Base-by-base conservation (phyloP, 1,140 invertebrate genomes). In the Temnothorax curvispinosus region DNA sequence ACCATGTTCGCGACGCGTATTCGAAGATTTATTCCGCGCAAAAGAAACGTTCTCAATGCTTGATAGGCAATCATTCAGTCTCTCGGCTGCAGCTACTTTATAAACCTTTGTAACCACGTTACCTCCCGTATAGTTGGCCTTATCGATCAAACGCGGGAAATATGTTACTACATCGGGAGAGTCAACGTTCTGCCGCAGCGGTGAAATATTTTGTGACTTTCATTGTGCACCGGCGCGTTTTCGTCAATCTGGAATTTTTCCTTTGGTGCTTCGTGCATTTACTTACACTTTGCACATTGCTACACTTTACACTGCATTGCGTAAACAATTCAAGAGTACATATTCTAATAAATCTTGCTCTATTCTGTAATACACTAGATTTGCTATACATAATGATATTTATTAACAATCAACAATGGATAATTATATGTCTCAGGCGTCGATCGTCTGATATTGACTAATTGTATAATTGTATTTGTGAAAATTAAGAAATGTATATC, bases 131-230 rank as follows among this genome's bases (percentile, higher is more conserved):
- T 84, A 84, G 80, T 75, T 62, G 75, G 69, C 69, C 69, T 84
- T 84, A 84, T 84, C 80, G 80, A 84, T 84, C 80, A 84, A 84
- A 84, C 80, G 69, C 75, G 54, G 80, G n/a, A 84, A 84, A 84
- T 84, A 84, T 84, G 69, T 84, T 82, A 50, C 80, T 82, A 82
- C 67, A 82, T 84, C 69, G 69, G 58, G 56, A 62, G 47, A 56
- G 47, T 27, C 67, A 47, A 27, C 41, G 13, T 50, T 58, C 69
- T 75, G 27, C 41, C 80, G 27, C 27, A 35, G 9, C 13, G 35
- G 18, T 58, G 47, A 41, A 84, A 84, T 84, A 75, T 84, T 84
- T 50, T 74, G 62, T 62, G 69, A 84, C 54, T 84, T 84, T 75
- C 54, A 84, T 82, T 82, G 80, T 75, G 52, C 38, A 56, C 54